These are phyloP conservation scores for Atherinosoma microstoma DNA, from an alignment of 2,797 vertebrate species.

Conservation along the genomic window DNA sequence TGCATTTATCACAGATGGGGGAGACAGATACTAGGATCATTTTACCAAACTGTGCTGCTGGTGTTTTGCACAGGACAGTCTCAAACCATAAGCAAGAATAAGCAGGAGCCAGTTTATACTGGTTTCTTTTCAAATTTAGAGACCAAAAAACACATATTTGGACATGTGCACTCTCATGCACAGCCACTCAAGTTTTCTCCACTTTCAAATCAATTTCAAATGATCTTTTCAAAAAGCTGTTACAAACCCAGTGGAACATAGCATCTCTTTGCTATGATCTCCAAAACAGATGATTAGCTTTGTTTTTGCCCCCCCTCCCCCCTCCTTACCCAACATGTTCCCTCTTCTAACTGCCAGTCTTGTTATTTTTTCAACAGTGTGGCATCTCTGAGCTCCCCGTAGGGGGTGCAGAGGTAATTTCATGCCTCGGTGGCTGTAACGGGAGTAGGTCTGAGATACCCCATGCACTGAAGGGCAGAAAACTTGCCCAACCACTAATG, in stretches of 20 bases:
- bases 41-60: too few relatives aligned
- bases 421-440: conserved; percentile 64
- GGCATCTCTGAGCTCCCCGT: conserved; percentile 22
- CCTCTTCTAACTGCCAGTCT: conserved; percentile 22
- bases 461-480: conserved; percentile 30
- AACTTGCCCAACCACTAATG: conserved; percentile 29
- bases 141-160: too few relatives aligned
- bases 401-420: conserved; percentile 64
- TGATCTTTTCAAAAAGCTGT: neutral
- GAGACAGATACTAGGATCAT: too few relatives aligned
- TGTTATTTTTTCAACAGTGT: conserved; percentile 35
- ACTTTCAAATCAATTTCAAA: conserved; percentile 1
- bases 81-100: too few relatives aligned
- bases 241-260: neutral
- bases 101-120: too few relatives aligned
- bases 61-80: too few relatives aligned
- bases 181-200: neutral
- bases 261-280: neutral
- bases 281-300: conserved; percentile 22
- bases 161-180: too few relatives aligned
- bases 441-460: conserved; percentile 38
- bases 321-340: neutral
- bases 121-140: too few relatives aligned
- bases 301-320: neutral
- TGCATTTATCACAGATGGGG: too few relatives aligned